phyloP scores from a whole-genome alignment of 2,113 vertebrate genomes.

The Odontesthes bonariensis region DNA sequence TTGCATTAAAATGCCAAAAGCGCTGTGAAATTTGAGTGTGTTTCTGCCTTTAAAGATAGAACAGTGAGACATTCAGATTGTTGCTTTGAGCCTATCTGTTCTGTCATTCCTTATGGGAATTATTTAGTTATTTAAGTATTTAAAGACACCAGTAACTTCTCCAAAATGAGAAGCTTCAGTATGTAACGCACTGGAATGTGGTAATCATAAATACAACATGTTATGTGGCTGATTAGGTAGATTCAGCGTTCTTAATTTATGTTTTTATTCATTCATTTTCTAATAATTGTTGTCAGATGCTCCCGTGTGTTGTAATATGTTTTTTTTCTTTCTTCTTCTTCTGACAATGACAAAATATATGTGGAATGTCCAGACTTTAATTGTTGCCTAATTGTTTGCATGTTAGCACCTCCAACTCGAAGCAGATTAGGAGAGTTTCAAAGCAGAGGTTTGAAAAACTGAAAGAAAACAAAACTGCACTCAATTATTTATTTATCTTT shows the following conservation, averaged over 20 bases:
- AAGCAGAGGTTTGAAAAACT: conserved; percentile 17
- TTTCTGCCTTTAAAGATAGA: no score
- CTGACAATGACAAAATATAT: not conserved
- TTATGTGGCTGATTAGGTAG: no score
- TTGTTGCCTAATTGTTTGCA: conserved; percentile 34
- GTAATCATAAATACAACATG: not conserved
- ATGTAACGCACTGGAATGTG: not conserved
- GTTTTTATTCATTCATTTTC: not conserved
- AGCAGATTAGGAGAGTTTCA: not conserved
- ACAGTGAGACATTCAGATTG: not conserved
- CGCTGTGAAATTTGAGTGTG: no score
- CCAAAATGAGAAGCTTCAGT: not conserved
- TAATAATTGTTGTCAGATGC: not conserved
- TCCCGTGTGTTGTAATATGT: not conserved
- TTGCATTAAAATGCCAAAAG: not conserved
- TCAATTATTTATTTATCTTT: not conserved
- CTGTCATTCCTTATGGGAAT: not conserved
- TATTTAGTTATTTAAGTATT: not conserved
- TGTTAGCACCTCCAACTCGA: not conserved
- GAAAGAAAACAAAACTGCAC: conserved; percentile 5
- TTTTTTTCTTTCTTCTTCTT: not conserved
- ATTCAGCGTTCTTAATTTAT: no score
- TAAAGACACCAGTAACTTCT: not conserved
- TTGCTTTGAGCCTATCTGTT: conserved; percentile 21
- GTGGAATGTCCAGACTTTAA: conserved; percentile 21